Base-by-base conservation (phyloP, 2,113 vertebrate species). In the Mesoclemmys tuberculata region DNA sequence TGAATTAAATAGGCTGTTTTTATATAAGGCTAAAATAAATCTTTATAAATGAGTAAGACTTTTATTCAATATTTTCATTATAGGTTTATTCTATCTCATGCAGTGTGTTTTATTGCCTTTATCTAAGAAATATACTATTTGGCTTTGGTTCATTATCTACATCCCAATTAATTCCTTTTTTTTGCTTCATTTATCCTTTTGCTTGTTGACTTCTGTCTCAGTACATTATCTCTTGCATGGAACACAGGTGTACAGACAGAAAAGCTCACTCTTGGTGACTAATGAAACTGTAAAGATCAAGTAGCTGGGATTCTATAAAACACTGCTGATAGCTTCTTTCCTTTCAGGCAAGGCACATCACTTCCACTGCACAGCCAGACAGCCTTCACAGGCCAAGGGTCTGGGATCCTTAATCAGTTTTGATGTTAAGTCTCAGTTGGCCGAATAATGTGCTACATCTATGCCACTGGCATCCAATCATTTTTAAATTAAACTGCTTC, bases 151-250 rank as follows among this genome's bases (percentile, higher is more conserved):
- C 48, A 91, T 95, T 94, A 89, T 92, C 90, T 94, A 80, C 80
- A 61, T 89, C 81, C 31, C 80, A 93, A 95, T 96, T 95, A 93
- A 91, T 95, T 92, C 24, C 13, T 18, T n/a, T 18, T 0, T 94
- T 93, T 94, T 93, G 58, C 58, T 96, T 93, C 18, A 93, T 93
- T 96, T 96, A 79, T 84, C 54, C 5, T 90, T 93, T 95, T 85
- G 88, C 10, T 19, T 88, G 46, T 92, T 93, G 61, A 93, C 29
- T 93, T 96, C 48, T 93, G 21, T 55, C 26, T 90, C 54, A 71
- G 55, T 88, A 93, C 91, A 87, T 94, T 90, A 48, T 68, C 29
- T 91, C 26, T 71, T 93, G 18, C 2, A 27, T 41, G 38, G 35
- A 93, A 38, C 89, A 49, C 7, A 93, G 77, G 84, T 82, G 84